Evolutionary conservation across 2,888 invertebrate species (phyloP), one percentile per base, ranked within the genome.

Genomic region (Nasonovia ribisnigri): DNA sequence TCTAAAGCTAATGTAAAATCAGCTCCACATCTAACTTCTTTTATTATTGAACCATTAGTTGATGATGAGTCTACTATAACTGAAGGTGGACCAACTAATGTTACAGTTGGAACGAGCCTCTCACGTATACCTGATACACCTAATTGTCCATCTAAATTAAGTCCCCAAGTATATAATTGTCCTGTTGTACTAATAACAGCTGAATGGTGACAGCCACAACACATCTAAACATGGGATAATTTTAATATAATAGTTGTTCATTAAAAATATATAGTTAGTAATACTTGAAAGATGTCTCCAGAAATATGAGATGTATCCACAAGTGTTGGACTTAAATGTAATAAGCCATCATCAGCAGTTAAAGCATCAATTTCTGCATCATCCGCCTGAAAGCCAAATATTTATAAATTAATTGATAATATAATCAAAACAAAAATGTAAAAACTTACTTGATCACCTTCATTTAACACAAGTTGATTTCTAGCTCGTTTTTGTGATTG

Each of bases 121-220:
- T 95, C 96, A 94, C 97, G 96, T 94, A 97, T 97, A 5, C 97
- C 97, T 94, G 97, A 90, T 36, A 93, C 97, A 43, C 98, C 98
- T 92, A 99, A 96, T 95, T 99, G 99, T 67, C 98, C 98, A 95
- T 99, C 98, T 94, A 98, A 97, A 96, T 98, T 98, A 94, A 98
- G 97, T 3, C 99, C 99, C 98, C 98, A 99, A 0, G 97, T 97
- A 95, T 97, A 98, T 3, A 98, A 96, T 16, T 97, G 96, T 11
- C 98, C 98, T 92, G 97, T 96, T 92, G 97, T 97, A 86, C 97
- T 97, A 90, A 98, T 95, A 91, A 98, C 96, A 84, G 97, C 97
- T 84, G 97, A 98, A 95, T 99, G 99, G 95, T 98, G 97, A 96
- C 98, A 97, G 1, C 99, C 99, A 94, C 96, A 96, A 26, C 96